These are phyloP conservation scores for Heliconius hermathena DNA, from an alignment of 1,140 invertebrate species.

Conservation along the genomic window DNA sequence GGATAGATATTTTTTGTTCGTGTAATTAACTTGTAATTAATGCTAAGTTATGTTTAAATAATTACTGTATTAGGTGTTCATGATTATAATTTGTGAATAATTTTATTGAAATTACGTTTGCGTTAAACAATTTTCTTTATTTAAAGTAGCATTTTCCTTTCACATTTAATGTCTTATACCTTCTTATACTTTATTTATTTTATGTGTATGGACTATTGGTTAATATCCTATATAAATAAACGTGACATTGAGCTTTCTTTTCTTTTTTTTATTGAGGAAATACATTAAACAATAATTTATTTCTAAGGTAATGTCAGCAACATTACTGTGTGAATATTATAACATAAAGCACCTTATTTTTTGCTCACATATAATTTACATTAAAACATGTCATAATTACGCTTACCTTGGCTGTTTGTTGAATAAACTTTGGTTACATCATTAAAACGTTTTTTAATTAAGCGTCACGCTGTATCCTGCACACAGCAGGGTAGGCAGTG, in stretches of 20 bases:
- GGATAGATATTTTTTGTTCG: constrained; percentile 5
- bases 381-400: neutral
- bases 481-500: no score
- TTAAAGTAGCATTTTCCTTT: neutral
- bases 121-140: neutral
- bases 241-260: neutral
- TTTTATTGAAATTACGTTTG: neutral
- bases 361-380: neutral
- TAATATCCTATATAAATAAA: neutral
- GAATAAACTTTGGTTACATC: neutral
- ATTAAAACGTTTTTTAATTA: neutral
- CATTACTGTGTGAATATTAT: neutral
- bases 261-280: neutral
- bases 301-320: neutral
- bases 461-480: no score
- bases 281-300: neutral
- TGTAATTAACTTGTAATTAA: neutral
- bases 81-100: neutral
- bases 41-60: constrained; percentile 1
- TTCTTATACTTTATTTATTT: no score
- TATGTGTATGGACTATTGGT: no score
- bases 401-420: neutral
- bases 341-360: neutral
- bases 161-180: neutral
- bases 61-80: neutral